Evolutionary conservation across 2,113 vertebrate genomes (phyloP), one percentile per base, ranked within the genome.

Genomic region (Hippocampus comes): DNA sequence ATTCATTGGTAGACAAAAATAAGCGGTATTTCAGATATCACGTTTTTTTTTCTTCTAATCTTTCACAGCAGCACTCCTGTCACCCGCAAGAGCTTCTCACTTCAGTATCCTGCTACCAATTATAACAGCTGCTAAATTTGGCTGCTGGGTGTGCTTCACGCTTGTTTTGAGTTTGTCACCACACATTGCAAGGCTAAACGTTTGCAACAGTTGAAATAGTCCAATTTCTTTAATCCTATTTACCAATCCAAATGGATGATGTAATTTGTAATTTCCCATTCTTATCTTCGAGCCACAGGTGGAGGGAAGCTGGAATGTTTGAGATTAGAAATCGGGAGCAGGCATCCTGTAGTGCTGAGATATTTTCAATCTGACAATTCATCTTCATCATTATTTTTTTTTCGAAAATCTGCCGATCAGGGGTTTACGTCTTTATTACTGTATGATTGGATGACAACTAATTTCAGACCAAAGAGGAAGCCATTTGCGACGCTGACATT

Each of bases 211-310:
- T 84, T 42, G 48, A 78, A 75, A 81, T 5, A 72, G 74, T 79
- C 82, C 84, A 83, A 87, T 87, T 88, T 84, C 65, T 73, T 64
- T 83, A 89, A 89, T 87, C 87, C 87, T 79, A 75, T 86, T 87
- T 81, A 60, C 53, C 87, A 87, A 89, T 83, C 81, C 79, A 0
- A 79, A 77, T 73, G 73, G 79, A 80, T 84, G 82, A 77, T 82
- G 79, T 88, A 85, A 90, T 84, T 82, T 88, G 80, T 72, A 69
- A 83, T 86, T 86, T 83, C 70, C 73, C 7, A 17, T 74, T 67
- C 82, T 86, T 86, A 90, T 88, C 84, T 84, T 72, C 9, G 9
- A 3, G 21, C 68, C 64, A 27, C 63, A 75, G 72, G 77, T 75
- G 70, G 78, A 75, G 80, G 80, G 70, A 76, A 73, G 53, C 61